Percentiles rank a stretch among this genome's conserved stretches.
phyloP scores from a whole-genome alignment of 2,888 invertebrate genomes.

The Caenorhabditis sp. region DNA sequence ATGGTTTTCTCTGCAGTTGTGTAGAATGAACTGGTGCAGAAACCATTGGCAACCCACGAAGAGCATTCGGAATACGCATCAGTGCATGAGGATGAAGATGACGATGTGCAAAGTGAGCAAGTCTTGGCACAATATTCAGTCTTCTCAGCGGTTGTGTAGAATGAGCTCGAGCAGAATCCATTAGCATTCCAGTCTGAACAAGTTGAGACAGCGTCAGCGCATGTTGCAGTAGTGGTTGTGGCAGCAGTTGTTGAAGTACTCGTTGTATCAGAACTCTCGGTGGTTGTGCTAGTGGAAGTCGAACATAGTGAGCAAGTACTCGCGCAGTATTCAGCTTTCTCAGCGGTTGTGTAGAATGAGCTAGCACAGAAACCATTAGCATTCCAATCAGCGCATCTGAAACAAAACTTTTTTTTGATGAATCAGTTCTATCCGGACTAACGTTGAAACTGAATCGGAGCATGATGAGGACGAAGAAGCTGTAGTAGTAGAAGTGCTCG shows the following conservation, averaged over 20 bases:
- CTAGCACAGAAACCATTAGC: slow-evolving; percentile 21
- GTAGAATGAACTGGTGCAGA: slow-evolving; percentile 39
- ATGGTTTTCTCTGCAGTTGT: slow-evolving; percentile 19
- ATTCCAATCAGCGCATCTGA: slow-evolving; percentile 14
- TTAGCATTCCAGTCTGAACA: neutral
- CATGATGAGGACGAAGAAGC: slow-evolving; percentile 9
- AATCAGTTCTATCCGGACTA: too few species aligned
- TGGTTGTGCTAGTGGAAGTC: neutral
- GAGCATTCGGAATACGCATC: slow-evolving; percentile 21
- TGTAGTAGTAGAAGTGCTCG: slow-evolving; percentile 4
- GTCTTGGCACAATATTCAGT: neutral
- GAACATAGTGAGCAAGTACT: slow-evolving; percentile 17
- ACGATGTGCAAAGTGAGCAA: neutral
- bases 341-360: slow-evolving; percentile 13
- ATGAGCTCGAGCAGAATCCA: neutral
- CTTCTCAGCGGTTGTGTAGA: neutral
- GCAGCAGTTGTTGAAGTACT: neutral
- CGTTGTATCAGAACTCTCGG: neutral
- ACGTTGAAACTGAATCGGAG: neutral
- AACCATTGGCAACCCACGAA: slow-evolving; percentile 29
- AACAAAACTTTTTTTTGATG: too few species aligned
- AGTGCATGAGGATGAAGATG: slow-evolving; percentile 18
- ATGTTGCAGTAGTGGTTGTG: neutral
- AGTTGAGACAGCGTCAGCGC: neutral
- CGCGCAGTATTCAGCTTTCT: slow-evolving; percentile 15